Evolutionary conservation across 2,797 vertebrate species (phyloP).

Genomic region (Acanthis flammea): DNA sequence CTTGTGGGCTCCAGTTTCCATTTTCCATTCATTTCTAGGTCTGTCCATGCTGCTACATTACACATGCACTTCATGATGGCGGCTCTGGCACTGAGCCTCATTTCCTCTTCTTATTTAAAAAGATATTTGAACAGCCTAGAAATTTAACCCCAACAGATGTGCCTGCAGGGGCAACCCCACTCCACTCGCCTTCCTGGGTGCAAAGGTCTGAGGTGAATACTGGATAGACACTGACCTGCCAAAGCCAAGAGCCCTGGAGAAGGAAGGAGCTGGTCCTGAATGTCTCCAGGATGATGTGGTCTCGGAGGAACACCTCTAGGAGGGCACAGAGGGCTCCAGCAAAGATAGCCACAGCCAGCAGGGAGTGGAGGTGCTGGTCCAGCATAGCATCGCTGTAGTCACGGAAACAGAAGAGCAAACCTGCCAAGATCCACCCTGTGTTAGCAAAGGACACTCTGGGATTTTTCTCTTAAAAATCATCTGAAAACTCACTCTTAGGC

Average conservation of each 20-base stretch:
- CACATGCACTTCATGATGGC: fast-evolving
- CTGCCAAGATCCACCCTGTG: slow-evolving; percentile 57
- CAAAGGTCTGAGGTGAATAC: fast-evolving
- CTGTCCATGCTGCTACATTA: neutral
- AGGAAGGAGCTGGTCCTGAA: slow-evolving; percentile 81
- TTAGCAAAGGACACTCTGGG: neutral
- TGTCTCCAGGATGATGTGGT: slow-evolving; percentile 84
- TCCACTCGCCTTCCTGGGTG: fast-evolving
- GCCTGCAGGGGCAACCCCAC: neutral
- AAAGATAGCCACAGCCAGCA: slow-evolving; percentile 84
- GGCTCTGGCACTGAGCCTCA: neutral
- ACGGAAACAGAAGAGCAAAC: slow-evolving; percentile 89
- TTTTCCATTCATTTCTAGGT: neutral
- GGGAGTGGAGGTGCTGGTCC: slow-evolving; percentile 86
- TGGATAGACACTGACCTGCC: slow-evolving; percentile 79
- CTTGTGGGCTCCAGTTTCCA: neutral
- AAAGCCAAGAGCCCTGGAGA: slow-evolving; percentile 94
- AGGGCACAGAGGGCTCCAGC: slow-evolving; percentile 74
- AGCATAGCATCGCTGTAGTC: slow-evolving; percentile 75
- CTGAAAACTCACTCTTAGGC: neutral
- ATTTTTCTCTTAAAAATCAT: neutral
- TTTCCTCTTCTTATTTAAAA: neutral
- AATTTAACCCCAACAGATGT: neutral
- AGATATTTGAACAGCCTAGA: neutral
- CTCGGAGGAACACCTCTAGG: slow-evolving; percentile 83